Percentiles rank a stretch among this genome's conserved stretches.
Evolutionary conservation across 2,797 vertebrate species (phyloP).

Genomic region (Chiroxiphia lanceolata): DNA sequence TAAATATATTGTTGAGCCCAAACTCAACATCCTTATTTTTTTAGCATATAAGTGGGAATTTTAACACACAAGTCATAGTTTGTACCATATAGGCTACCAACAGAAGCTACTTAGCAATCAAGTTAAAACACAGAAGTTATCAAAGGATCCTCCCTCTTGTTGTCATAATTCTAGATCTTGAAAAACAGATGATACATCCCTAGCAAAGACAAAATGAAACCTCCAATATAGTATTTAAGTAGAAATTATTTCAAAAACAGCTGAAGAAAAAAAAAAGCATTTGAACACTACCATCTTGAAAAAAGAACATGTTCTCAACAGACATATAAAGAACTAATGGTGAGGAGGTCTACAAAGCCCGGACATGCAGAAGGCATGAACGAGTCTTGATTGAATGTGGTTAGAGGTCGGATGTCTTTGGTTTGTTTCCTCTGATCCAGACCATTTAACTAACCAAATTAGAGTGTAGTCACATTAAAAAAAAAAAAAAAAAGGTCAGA

Average conservation of each 20-base stretch:
- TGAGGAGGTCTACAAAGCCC: accelerated
- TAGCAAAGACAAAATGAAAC: not conserved
- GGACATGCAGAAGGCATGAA: not conserved
- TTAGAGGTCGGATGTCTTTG: not conserved
- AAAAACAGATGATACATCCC: not conserved
- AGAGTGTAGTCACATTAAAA: not conserved
- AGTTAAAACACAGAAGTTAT: not conserved
- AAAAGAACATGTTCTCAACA: not conserved
- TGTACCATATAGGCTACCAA: not conserved
- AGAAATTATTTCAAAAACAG: not conserved
- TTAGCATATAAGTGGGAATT: not conserved
- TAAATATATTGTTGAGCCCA: too few species aligned
- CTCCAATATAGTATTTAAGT: not conserved
- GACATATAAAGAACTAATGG: not conserved
- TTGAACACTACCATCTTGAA: not conserved
- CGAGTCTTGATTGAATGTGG: accelerated
- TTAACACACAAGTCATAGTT: not conserved
- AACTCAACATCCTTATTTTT: not conserved
- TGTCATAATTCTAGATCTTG: not conserved
- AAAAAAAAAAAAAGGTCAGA: not conserved
- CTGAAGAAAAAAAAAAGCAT: not conserved
- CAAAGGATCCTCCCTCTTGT: not conserved
- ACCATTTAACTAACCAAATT: not conserved
- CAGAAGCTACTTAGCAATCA: not conserved
- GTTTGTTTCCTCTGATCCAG: not conserved